Conservation (phyloP, 1,140 invertebrate species). For the Brevipalpus yothersi region DNA sequence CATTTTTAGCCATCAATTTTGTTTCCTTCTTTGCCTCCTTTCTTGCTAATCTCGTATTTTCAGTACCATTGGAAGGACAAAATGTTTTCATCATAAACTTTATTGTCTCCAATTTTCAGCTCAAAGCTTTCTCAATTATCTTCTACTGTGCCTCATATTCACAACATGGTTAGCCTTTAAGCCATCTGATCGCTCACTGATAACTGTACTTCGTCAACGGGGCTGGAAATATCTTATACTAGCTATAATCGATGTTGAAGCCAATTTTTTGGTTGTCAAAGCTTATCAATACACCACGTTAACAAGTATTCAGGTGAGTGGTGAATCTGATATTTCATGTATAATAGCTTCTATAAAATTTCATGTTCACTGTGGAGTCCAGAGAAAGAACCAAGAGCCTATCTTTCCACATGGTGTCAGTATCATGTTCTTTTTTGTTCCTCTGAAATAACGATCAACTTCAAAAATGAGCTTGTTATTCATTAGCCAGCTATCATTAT, state of each 20-base stretch:
- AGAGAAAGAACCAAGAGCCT: not conserved
- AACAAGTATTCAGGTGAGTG: conserved; percentile 25
- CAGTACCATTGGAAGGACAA: too few species aligned
- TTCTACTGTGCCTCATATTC: conserved; percentile 44
- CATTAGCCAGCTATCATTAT: too few species aligned
- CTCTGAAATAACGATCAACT: conserved; percentile 1
- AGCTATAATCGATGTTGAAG: conserved; percentile 51
- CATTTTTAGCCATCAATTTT: too few species aligned
- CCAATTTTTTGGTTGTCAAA: conserved; percentile 43
- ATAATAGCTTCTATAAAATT: not conserved
- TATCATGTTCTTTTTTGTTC: too few species aligned
- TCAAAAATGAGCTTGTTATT: not conserved
- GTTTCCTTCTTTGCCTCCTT: too few species aligned
- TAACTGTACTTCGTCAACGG: conserved; percentile 35
- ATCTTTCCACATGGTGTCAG: too few species aligned
- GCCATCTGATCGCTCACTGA: conserved; percentile 30
- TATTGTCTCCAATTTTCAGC: conserved; percentile 21
- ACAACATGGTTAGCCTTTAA: conserved; percentile 44
- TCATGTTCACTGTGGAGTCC: not conserved
- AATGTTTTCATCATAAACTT: too few species aligned
- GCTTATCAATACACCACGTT: conserved; percentile 35
- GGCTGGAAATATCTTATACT: conserved; percentile 46
- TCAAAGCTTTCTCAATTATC: conserved; percentile 54
- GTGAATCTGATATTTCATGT: not conserved
- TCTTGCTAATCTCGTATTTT: too few species aligned